Evolutionary conservation across 2,888 invertebrate genomes (phyloP).

Genomic region (Trilocha varians): DNA sequence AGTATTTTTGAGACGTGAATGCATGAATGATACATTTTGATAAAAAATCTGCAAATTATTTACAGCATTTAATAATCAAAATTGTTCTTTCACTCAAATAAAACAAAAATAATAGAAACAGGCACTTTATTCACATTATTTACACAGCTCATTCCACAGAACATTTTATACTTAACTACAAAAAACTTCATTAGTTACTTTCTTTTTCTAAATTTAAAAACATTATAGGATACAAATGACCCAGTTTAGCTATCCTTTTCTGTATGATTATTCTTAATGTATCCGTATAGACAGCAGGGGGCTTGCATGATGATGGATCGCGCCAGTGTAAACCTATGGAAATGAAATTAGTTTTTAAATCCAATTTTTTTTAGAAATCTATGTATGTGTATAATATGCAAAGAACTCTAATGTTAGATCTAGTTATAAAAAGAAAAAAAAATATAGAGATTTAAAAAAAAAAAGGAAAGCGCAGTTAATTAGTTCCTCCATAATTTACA

Average conservation of each 20-base stretch:
- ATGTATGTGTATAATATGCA: no score
- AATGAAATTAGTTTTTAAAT: not conserved
- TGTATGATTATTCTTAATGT: conserved; percentile 85
- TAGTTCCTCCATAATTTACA: not conserved
- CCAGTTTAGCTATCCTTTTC: conserved; percentile 82
- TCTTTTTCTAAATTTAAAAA: conserved; percentile 69
- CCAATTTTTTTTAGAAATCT: not conserved
- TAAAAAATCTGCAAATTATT: no score
- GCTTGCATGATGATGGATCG: conserved; percentile 79
- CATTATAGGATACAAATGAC: conserved; percentile 84
- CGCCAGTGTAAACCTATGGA: conserved; percentile 79
- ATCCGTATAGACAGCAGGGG: conserved; percentile 84
- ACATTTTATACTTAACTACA: no score
- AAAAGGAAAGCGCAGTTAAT: not conserved
- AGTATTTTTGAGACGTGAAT: no score
- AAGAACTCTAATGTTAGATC: no score
- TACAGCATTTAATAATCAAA: no score
- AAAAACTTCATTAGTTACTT: conserved; percentile 11
- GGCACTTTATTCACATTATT: conserved; percentile 33
- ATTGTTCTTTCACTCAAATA: no score
- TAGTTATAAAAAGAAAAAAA: conserved; percentile 3
- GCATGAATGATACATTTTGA: no score
- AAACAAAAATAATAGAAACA: conserved; percentile 10
- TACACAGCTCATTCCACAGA: conserved; percentile 14
- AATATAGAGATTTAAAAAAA: not conserved